Conservation (phyloP, 1,140 invertebrate species). For the Pogonognathellus flavescens region DNA sequence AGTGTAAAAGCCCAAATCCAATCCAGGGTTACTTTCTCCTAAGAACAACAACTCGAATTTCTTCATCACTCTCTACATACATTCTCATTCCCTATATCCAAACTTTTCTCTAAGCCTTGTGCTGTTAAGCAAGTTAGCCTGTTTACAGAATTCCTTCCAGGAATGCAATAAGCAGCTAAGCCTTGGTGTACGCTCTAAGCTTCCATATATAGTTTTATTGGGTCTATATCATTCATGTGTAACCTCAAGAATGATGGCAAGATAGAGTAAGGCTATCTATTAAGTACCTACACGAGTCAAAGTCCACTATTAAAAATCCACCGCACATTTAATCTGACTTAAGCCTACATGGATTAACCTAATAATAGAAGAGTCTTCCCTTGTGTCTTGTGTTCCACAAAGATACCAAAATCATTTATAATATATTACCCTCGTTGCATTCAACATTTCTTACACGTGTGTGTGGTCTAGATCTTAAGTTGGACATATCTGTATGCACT, state of each 20-base stretch:
- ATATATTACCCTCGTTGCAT: no score
- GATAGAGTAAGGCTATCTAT: neutral
- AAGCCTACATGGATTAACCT: neutral
- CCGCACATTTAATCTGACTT: slow-evolving; percentile 1
- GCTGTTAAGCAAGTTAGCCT: neutral
- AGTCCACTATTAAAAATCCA: neutral
- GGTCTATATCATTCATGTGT: neutral
- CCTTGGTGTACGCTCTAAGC: neutral
- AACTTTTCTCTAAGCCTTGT: slow-evolving; percentile 6
- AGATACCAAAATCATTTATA: neutral
- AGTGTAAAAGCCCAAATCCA: neutral
- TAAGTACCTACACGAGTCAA: neutral
- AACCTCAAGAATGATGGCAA: neutral
- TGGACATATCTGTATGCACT: no score
- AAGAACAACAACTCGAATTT: neutral
- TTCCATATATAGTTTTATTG: neutral
- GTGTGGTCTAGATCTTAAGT: neutral
- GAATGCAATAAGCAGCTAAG: neutral
- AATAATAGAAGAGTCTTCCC: neutral
- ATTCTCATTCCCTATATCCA: neutral
- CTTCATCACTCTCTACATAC: neutral
- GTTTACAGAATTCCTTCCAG: neutral
- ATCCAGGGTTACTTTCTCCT: neutral
- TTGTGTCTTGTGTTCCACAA: neutral
- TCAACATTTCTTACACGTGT: neutral